Evolutionary conservation across 2,797 vertebrate genomes (phyloP).

Genomic region (Oreonectes daqikongensis): DNA sequence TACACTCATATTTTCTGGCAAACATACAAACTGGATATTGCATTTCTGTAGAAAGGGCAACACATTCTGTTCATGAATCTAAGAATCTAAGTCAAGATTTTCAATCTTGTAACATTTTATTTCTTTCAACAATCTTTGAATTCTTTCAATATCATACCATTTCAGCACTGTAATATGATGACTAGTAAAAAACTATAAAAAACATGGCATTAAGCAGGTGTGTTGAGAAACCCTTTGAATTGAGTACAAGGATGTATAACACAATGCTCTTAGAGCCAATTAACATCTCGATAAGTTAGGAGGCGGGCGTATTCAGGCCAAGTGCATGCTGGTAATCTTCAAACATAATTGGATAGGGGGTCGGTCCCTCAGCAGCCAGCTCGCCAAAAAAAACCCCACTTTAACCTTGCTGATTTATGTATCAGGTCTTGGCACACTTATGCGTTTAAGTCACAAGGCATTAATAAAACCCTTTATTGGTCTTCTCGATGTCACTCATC

Average conservation of each 20-base stretch:
- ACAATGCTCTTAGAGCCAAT: conserved; percentile 52
- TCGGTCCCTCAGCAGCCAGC: conserved; percentile 23
- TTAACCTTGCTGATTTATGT: conserved; percentile 49
- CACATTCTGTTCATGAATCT: not conserved
- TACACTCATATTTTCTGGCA: not conserved
- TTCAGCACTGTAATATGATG: conserved; percentile 1
- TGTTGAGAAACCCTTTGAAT: conserved; percentile 48
- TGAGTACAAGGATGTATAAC: conserved; percentile 53
- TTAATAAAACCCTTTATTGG: conserved; percentile 27
- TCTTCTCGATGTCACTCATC: conserved; percentile 31
- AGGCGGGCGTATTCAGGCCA: conserved; percentile 41
- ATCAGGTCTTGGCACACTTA: conserved; percentile 40
- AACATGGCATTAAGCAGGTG: conserved; percentile 49
- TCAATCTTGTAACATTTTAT: not conserved
- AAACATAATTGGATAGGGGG: conserved; percentile 53
- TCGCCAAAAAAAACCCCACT: conserved; percentile 45
- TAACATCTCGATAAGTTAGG: conserved; percentile 51
- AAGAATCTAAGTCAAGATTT: not conserved
- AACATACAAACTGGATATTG: not conserved
- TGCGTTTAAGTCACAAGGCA: conserved; percentile 40
- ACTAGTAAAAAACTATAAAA: conserved; percentile 2
- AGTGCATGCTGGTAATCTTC: conserved; percentile 53
- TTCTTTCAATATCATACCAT: not conserved
- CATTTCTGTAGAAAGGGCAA: not conserved
- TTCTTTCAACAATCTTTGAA: not conserved